Conservation (phyloP, 2,888 invertebrate genomes). For the Thyatira batis region DNA sequence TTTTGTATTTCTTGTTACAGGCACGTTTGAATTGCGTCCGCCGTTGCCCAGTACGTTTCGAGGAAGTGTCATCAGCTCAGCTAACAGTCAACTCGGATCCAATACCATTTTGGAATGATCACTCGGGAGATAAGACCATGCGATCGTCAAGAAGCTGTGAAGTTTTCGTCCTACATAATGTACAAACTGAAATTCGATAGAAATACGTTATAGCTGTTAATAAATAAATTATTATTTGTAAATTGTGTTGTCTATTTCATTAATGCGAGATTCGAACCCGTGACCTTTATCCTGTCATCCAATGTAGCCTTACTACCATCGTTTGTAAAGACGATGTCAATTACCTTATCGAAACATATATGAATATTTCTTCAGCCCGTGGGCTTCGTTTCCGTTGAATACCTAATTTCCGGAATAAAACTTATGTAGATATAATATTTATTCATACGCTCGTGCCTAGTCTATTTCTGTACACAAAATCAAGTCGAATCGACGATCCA, state of each 20-base stretch:
- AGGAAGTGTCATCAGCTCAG: constrained; percentile 46
- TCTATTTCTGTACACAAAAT: too few species aligned
- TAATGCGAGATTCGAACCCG: too few species aligned
- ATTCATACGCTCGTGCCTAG: too few species aligned
- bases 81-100: constrained; percentile 61
- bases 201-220: neutral
- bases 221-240: neutral
- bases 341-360: too few species aligned
- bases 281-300: too few species aligned
- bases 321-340: too few species aligned
- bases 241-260: neutral
- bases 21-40: constrained; percentile 28
- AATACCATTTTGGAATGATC: constrained; percentile 49
- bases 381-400: too few species aligned
- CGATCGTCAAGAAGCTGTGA: constrained; percentile 56
- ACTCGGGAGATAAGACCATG: constrained; percentile 36
- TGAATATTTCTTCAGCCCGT: too few species aligned
- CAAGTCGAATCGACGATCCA: too few species aligned
- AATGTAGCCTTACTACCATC: too few species aligned
- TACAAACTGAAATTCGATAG: constrained; percentile 24
- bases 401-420: too few species aligned
- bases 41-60: constrained; percentile 48
- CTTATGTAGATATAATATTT: too few species aligned
- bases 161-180: constrained; percentile 52
- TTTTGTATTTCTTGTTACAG: constrained; percentile 25